phyloP scores from a whole-genome alignment of 2,888 invertebrate species.

The Agriopis aurantiaria region DNA sequence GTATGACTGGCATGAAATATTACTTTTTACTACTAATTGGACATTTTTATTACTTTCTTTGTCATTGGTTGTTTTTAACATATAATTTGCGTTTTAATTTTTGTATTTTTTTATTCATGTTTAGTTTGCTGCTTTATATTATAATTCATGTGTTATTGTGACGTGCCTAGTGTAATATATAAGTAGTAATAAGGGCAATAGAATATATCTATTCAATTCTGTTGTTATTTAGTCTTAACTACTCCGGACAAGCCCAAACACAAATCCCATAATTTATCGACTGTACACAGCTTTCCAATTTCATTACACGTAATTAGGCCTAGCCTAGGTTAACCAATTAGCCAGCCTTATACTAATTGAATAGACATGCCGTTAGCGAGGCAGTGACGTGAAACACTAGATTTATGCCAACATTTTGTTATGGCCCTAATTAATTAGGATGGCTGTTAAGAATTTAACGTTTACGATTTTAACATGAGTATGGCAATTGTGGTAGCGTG shows the following conservation, averaged over 20 bases:
- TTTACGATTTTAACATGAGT: constrained; percentile 9
- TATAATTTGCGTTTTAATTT: no score
- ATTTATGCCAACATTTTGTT: constrained; percentile 24
- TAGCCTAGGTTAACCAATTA: constrained; percentile 43
- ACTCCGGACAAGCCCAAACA: constrained; percentile 24
- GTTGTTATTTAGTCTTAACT: background rate
- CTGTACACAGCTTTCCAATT: constrained; percentile 34
- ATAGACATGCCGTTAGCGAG: constrained; percentile 36
- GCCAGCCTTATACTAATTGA: constrained; percentile 36
- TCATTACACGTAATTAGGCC: constrained; percentile 33
- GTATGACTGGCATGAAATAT: no score
- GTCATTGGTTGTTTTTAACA: no score
- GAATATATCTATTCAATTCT: no score
- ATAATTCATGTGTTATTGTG: no score
- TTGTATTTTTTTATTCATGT: no score
- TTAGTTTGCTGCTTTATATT: no score
- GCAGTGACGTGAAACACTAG: constrained; percentile 37
- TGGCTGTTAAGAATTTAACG: constrained; percentile 12
- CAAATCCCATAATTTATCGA: constrained; percentile 22
- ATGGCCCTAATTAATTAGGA: constrained; percentile 28
- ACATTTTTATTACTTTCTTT: no score
- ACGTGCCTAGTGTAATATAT: no score
- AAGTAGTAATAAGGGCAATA: no score
- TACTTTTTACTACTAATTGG: no score
- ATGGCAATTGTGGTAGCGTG: constrained; percentile 18